These are phyloP conservation scores for Eulithis prunata DNA, from an alignment of 2,888 invertebrate species.

Conservation along the genomic window DNA sequence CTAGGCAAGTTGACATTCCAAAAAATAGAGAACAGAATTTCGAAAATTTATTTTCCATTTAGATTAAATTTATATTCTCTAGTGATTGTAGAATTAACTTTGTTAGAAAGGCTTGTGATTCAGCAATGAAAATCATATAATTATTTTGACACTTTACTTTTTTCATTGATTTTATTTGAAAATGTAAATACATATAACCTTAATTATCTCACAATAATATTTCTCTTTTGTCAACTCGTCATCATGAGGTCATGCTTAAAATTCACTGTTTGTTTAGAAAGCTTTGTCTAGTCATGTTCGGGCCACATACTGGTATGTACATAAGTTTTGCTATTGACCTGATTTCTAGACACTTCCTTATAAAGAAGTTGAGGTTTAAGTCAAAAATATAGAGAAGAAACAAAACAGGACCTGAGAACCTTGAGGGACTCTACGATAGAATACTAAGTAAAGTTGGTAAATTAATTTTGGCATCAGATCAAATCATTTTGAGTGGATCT, in stretches of 20 bases:
- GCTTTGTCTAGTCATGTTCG: constrained; percentile 33
- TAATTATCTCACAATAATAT: constrained; percentile 39
- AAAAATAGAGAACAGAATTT: too few relatives aligned
- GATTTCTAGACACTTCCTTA: background rate
- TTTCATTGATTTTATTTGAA: background rate
- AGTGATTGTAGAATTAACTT: too few relatives aligned
- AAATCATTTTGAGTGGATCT: too few relatives aligned
- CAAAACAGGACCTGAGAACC: constrained; percentile 7
- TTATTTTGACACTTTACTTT: too few relatives aligned
- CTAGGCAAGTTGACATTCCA: too few relatives aligned
- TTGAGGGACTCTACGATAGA: background rate
- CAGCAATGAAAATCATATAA: too few relatives aligned
- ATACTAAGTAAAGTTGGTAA: background rate
- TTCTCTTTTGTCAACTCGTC: constrained; percentile 38
- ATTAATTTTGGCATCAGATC: too few relatives aligned
- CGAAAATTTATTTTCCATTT: too few relatives aligned
- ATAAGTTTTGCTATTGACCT: background rate
- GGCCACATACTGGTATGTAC: constrained; percentile 19
- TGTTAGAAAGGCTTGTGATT: too few relatives aligned
- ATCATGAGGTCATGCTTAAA: constrained; percentile 36
- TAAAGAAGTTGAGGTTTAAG: background rate
- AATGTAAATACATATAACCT: constrained; percentile 37
- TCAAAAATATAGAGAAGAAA: constrained; percentile 5
- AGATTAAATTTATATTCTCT: too few relatives aligned
- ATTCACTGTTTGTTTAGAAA: constrained; percentile 47